Conservation (phyloP, 2,888 invertebrate genomes). For the Cheilosia grossa region DNA sequence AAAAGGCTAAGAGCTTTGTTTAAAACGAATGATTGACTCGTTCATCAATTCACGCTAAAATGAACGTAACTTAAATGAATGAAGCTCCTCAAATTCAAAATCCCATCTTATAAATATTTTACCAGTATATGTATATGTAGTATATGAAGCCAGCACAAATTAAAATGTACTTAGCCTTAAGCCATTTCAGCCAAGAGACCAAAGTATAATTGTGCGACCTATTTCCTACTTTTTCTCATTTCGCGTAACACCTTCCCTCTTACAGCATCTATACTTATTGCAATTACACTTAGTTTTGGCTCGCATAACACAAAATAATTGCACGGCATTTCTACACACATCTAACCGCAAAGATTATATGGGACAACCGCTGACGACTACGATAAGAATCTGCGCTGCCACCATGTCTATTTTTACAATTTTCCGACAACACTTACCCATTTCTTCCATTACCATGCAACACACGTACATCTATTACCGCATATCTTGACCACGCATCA, state of each 20-base stretch:
- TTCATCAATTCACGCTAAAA: too few species aligned
- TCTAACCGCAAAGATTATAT: slow-evolving; percentile 24
- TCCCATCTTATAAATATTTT: too few species aligned
- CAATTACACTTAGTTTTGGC: slow-evolving; percentile 37
- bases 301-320: slow-evolving; percentile 52
- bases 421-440: slow-evolving; percentile 44
- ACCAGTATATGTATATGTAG: too few species aligned
- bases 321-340: slow-evolving; percentile 25
- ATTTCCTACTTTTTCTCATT: slow-evolving; percentile 19
- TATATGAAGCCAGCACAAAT: too few species aligned
- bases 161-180: too few species aligned
- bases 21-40: too few species aligned
- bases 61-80: too few species aligned
- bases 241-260: slow-evolving; percentile 38
- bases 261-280: slow-evolving; percentile 32
- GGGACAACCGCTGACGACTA: background rate
- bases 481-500: slow-evolving; percentile 71
- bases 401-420: slow-evolving; percentile 61
- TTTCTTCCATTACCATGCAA: slow-evolving; percentile 58
- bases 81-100: too few species aligned
- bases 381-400: slow-evolving; percentile 66
- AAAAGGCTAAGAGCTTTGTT: too few species aligned
- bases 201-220: background rate
- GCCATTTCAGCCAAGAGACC: background rate
- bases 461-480: slow-evolving; percentile 67